Base-by-base conservation (phyloP, 2,888 invertebrate genomes). In the Bombylius discolor region DNA sequence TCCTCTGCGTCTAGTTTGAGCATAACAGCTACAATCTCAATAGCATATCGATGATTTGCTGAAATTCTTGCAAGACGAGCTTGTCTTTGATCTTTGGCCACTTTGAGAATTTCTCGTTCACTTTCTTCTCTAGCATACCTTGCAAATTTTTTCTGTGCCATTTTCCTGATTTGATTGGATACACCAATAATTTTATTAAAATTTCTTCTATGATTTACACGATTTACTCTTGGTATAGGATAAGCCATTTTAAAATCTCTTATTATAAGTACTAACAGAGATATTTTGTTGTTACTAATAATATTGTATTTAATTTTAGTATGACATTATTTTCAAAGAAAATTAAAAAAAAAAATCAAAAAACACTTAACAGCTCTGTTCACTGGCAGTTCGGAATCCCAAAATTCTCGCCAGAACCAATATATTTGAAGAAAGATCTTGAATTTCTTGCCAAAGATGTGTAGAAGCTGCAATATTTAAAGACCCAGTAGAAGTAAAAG, bases 11-110 rank as follows among this genome's bases (percentile, higher is more conserved):
- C 89, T 53, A 81, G 74, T 7, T 84, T 78, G 58, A 84, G 83
- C 59, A 88, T 84, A 53, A 77, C 72, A 9, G 83, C 82, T 39
- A 81, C 81, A 67, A 82, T 79, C 63, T 85, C 85, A 59, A 89
- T 71, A 2, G 89, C 71, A 68, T 83, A 83, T 59, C 83, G 78
- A 66, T 87, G 84, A 58, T 66, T 68, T 11, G 68, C 64, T 14
- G 64, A 67, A 14, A 72, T 55, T 5, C 62, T 61, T n/a, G 65
- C 64, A 3, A 67, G 55, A 31, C 72, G 63, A 54, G 65, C 63
- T 11, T 66, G 66, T 8, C 72, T 65, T 45, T 64, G 57, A 55
- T 71, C 68, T 31, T 67, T 68, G 1, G 62, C 56, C 14, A 53
- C 23, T 9, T 39, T 47, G 0, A 63, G 45, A 11, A 56, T 23